Base-by-base conservation (phyloP, 1,140 invertebrate species). In the Ips nitidus region DNA sequence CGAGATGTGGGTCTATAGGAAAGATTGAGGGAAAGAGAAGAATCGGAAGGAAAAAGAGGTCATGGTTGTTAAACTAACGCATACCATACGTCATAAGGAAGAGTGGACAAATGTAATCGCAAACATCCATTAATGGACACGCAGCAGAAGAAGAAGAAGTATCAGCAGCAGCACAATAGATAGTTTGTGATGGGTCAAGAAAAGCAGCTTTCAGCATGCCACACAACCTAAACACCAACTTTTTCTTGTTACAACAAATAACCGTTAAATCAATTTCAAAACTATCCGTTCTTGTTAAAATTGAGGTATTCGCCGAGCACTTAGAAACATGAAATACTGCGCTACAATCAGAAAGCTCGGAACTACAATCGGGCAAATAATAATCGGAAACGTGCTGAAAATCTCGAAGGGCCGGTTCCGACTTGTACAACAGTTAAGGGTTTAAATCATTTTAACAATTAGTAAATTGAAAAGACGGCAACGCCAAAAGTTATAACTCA, bases 381-480 rank as follows among this genome's bases (percentile, higher is more conserved):
- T 55, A 55, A 55, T 55, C 52, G 52, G 37, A 38, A 55, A 55
- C 52, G 52, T 55, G 52, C 52, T 38, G 52, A 55, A 55, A 55
- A 55, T 38, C 52, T 55, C 8, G n/a, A 38, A 38, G 37, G 5
- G n/a, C 37, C 52, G 52, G 22, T 55, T 55, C 52, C 37, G n/a
- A 36, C 52, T 55, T 38, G 37, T 55, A 45, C 40, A 22, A 22
- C 22, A 60, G 41, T 43, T 38, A 57, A 57, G 39, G 22, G 55
- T n/a, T 60, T 71, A 71, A 67, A 71, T 71, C 70, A 68, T 71
- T 71, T 71, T 71, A 62, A 71, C 70, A 71, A 71, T 71, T 68
- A 71, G 70, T 64, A 60, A 68, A 68, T 62, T 63, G 60, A 68
- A 64, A 64, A 53, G 58, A 69, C 41, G 58, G 58, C 58, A 60